These are phyloP conservation scores for Coremacera marginata DNA, from an alignment of 2,888 invertebrate genomes.

Conservation along the genomic window DNA sequence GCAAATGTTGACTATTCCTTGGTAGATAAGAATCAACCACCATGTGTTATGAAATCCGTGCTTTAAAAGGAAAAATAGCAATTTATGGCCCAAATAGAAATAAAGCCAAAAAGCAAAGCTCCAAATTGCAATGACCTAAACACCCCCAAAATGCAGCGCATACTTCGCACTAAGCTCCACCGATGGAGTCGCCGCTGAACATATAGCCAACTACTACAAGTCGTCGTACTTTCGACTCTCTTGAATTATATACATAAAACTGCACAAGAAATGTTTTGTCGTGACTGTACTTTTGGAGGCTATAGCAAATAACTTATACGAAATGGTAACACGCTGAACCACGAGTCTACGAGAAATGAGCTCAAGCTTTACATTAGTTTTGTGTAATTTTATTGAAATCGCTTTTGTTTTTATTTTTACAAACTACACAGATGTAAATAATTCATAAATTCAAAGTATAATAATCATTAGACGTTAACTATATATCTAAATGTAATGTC, in stretches of 20 bases:
- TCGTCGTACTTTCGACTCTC: not conserved
- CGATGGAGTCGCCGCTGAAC: not conserved
- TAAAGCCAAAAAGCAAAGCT: not conserved
- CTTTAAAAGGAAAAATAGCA: no score
- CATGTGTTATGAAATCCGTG: no score
- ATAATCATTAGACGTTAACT: not conserved
- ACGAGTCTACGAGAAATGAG: not conserved
- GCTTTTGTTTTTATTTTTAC: conserved; percentile 37
- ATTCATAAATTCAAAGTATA: conserved; percentile 28
- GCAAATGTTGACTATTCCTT: no score
- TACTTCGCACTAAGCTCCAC: no score
- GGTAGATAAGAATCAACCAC: no score
- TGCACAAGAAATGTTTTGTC: conserved; percentile 25
- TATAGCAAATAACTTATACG: not conserved
- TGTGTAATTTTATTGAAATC: conserved; percentile 40
- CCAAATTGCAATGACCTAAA: not conserved
- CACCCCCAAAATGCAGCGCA: not conserved
- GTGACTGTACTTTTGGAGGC: conserved; percentile 34
- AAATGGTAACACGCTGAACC: not conserved
- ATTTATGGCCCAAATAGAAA: no score
- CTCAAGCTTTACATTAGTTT: conserved; percentile 5
- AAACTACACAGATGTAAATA: conserved; percentile 37
- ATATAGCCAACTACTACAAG: not conserved
- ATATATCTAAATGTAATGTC: conserved; percentile 6
- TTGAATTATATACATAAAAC: not conserved